Percentiles rank a stretch among this genome's conserved stretches.
phyloP scores from a whole-genome alignment of 2,888 invertebrate genomes.

The Athalia cordata region DNA sequence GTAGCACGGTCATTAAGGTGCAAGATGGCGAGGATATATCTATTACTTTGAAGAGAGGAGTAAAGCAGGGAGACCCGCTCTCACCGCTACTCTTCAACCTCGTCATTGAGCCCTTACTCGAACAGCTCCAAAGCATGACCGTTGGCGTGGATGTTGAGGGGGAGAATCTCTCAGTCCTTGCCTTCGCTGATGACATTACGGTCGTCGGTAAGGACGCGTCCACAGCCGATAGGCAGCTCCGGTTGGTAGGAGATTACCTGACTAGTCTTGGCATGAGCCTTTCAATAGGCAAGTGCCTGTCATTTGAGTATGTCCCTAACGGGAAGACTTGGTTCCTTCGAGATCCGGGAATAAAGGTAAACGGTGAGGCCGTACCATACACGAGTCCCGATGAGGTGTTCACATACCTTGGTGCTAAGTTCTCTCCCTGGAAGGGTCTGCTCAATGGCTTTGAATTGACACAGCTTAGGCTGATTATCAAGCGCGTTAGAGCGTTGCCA shows the following conservation, averaged over 20 bases:
- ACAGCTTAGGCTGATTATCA: neutral
- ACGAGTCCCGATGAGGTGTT: slow-evolving; percentile 8
- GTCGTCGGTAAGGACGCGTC: neutral
- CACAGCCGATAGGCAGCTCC: slow-evolving; percentile 35
- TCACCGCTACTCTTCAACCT: slow-evolving; percentile 53
- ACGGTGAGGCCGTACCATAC: neutral
- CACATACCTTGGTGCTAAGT: neutral
- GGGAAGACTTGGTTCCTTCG: slow-evolving; percentile 41
- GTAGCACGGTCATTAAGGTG: slow-evolving; percentile 52
- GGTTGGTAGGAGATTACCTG: neutral
- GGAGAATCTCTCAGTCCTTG: neutral
- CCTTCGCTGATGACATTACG: slow-evolving; percentile 57
- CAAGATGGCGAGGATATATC: slow-evolving; percentile 28
- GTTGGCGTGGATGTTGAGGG: slow-evolving; percentile 43
- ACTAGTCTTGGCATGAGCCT: slow-evolving; percentile 41
- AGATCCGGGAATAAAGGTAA: slow-evolving; percentile 30
- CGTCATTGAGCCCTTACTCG: slow-evolving; percentile 46
- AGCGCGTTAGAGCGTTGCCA: neutral
- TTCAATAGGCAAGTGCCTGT: slow-evolving; percentile 31
- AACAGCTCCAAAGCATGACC: slow-evolving; percentile 12
- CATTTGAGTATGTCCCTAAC: slow-evolving; percentile 24
- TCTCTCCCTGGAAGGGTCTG: slow-evolving; percentile 1
- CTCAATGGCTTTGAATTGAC: neutral
- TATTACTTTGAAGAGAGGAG: slow-evolving; percentile 49
- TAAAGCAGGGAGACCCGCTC: slow-evolving; percentile 55